Conservation (phyloP, 2,888 invertebrate species). For the Drosophila phalerata region DNA sequence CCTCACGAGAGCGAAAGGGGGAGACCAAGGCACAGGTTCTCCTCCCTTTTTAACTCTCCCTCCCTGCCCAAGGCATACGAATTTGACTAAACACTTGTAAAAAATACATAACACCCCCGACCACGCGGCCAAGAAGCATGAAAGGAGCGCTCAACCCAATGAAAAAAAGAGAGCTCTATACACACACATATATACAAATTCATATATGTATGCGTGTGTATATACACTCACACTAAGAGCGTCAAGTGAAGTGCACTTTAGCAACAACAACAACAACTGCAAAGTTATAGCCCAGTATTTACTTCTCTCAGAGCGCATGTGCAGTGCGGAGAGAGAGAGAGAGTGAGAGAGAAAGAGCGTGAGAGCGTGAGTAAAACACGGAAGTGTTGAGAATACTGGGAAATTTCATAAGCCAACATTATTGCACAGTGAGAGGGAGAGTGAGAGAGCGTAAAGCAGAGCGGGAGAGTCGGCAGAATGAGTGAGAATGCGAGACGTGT, state of each 20-base stretch:
- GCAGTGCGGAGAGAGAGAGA: constrained; percentile 18
- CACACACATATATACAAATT: background rate
- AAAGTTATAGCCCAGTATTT: constrained; percentile 67
- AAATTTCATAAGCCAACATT: constrained; percentile 68
- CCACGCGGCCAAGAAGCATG: constrained; percentile 53
- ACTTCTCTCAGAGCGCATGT: constrained; percentile 56
- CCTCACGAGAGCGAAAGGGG: background rate
- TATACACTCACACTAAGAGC: constrained; percentile 56
- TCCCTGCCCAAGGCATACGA: constrained; percentile 37
- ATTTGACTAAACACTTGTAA: constrained; percentile 80
- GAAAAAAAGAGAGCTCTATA: constrained; percentile 39
- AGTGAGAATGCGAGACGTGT: constrained; percentile 10
- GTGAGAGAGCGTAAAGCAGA: background rate
- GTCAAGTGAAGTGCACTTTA: constrained; percentile 72
- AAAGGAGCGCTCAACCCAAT: constrained; percentile 62
- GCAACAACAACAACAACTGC: constrained; percentile 42
- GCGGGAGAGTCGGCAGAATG: constrained; percentile 4
- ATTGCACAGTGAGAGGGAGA: constrained; percentile 2
- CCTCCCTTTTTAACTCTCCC: background rate
- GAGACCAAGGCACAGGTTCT: constrained; percentile 12
- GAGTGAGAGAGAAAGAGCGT: background rate
- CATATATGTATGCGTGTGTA: constrained; percentile 9
- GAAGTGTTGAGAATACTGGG: constrained; percentile 72
- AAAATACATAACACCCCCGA: constrained; percentile 79
- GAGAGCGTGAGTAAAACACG: constrained; percentile 45